Base-by-base conservation (phyloP, 2,113 vertebrate genomes). In the Triplophysa dalaica region DNA sequence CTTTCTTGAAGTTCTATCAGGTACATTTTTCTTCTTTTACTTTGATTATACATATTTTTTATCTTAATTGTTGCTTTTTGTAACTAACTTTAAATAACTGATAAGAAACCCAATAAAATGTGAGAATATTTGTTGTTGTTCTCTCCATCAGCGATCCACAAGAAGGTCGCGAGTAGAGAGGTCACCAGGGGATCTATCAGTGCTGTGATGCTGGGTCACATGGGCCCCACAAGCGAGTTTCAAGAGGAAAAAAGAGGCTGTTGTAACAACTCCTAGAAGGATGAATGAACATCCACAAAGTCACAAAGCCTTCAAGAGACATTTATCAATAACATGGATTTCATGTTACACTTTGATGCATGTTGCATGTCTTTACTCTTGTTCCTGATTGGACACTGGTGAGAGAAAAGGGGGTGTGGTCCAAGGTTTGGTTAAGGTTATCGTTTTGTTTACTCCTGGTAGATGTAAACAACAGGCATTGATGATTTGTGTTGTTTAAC, bases 1-100 rank as follows among this genome's bases (percentile, higher is more conserved):
- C 83, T 99, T 99, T 90, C 95, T 94, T 84, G 95, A 96, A 84
- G 96, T 98, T 88, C 95, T 99, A 85, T 92, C 93, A 90, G 96
- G 98, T 99, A 89, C 6, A 70, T 3, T 14, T 63, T 45, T 14
- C 29, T 12, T 33, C 61, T 38, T 38, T 38, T 38, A 38, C 33
- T 7, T 38, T 7, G 7, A 38, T 38, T 38, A 38, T 38, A 38
- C 6, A 38, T 38, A 7, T 38, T 4, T 38, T 7, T 38, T 38
- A 38, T 38, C 33, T 38, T 7, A 38, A 7, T 38, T 6, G 33
- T 38, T 38, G 12, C 48, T 16, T 50, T 13, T 13, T 50, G 2
- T 14, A 50, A 29, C 45, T n/a, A 1, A 54, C 22, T 19, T 17
- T 12, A 52, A 56, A 56, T 56, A 19, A 21, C 11, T 13, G n/a